Conservation (phyloP, 2,797 vertebrate genomes). For the Periophthalmus magnuspinnatus region DNA sequence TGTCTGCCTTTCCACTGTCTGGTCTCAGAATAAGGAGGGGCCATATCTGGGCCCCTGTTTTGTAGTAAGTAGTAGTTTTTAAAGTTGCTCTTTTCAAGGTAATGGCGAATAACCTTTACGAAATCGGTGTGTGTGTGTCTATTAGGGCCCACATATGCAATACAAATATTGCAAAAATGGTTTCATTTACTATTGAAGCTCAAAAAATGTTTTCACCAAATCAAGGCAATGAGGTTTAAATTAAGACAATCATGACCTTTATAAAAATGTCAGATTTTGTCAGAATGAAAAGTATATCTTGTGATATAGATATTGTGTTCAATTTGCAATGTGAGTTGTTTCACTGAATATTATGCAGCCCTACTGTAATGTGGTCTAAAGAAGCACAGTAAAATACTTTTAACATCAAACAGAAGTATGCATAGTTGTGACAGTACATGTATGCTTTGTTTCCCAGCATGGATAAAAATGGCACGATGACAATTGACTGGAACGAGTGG, state of each 20-base stretch:
- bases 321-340: too few species aligned
- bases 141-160: background rate
- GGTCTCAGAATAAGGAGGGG: slow-evolving; percentile 95
- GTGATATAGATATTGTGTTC: too few species aligned
- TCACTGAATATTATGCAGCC: too few species aligned
- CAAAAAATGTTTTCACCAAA: background rate
- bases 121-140: background rate
- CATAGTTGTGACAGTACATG: background rate
- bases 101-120: background rate
- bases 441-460: slow-evolving; percentile 75
- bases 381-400: too few species aligned
- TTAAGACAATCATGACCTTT: background rate
- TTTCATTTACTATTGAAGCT: background rate
- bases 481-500: slow-evolving; percentile 97
- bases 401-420: background rate
- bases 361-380: too few species aligned
- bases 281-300: too few species aligned
- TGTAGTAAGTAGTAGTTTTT: slow-evolving; percentile 90
- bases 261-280: too few species aligned
- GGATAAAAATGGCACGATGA: slow-evolving; percentile 98
- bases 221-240: background rate
- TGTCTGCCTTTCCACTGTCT: slow-evolving; percentile 73
- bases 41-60: slow-evolving; percentile 92
- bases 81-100: slow-evolving; percentile 17
- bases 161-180: background rate